These are phyloP conservation scores for Meriones unguiculatus DNA, from an alignment of 2,113 vertebrate species.

Conservation along the genomic window DNA sequence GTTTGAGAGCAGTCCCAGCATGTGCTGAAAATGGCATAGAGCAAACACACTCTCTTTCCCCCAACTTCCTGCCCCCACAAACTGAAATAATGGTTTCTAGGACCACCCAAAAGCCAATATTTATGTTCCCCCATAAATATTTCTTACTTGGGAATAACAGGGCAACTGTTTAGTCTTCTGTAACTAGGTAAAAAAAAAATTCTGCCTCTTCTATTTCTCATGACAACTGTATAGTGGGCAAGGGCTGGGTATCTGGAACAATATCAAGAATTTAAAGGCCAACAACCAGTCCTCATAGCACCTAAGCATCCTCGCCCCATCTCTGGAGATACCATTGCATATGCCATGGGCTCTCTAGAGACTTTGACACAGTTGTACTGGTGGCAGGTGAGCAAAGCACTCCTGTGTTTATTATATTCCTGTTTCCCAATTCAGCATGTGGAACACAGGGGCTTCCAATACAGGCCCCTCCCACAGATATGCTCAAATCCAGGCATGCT, in stretches of 20 bases:
- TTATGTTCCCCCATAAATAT: background rate
- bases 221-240: background rate
- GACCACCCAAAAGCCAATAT: background rate
- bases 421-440: background rate
- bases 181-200: background rate
- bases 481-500: background rate
- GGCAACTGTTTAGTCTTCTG: background rate
- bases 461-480: background rate
- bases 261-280: conserved; percentile 41
- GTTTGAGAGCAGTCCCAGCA: background rate
- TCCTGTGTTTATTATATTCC: background rate
- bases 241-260: background rate
- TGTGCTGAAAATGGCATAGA: background rate
- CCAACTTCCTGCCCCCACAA: background rate
- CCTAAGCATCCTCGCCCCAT: background rate
- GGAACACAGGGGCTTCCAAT: background rate
- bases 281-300: background rate
- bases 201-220: conserved; percentile 10
- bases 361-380: background rate
- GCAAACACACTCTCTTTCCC: background rate
- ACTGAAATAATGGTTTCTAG: conserved; percentile 14
- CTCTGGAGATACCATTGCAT: background rate
- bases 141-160: background rate
- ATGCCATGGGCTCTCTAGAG: background rate
- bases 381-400: background rate